Percentiles rank a stretch among this genome's conserved stretches.
phyloP scores from a whole-genome alignment of 2,797 vertebrate species.

The Taeniopygia guttata region DNA sequence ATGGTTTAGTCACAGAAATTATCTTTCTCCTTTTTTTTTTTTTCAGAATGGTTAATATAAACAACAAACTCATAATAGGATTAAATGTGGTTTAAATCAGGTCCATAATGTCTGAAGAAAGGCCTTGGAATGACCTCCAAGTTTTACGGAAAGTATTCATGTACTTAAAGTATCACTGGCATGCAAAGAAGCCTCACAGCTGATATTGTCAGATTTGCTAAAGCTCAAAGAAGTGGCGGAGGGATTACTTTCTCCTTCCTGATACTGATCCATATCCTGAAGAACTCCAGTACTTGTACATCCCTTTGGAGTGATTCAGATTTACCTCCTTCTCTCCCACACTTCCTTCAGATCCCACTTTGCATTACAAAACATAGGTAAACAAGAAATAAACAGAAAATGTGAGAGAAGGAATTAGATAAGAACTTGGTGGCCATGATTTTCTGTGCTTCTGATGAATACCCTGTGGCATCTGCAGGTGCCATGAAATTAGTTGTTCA shows the following conservation, averaged over 20 bases:
- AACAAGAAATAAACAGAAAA: background rate
- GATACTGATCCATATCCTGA: background rate
- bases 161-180: background rate
- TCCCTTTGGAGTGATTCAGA: background rate
- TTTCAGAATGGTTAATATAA: background rate
- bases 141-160: background rate
- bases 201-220: background rate
- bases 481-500: background rate
- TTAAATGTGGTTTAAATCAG: background rate
- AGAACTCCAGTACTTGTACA: background rate
- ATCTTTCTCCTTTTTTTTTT: background rate
- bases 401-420: background rate
- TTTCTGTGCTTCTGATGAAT: background rate
- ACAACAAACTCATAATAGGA: background rate
- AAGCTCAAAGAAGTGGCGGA: background rate
- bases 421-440: background rate
- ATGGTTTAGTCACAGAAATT: background rate
- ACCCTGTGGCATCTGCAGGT: background rate
- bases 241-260: background rate
- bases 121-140: background rate
- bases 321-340: background rate
- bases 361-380: background rate
- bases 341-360: background rate
- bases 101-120: background rate
- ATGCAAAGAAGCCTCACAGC: background rate